Conservation (phyloP, 2,888 invertebrate species). For the Herminia tarsipennalis region DNA sequence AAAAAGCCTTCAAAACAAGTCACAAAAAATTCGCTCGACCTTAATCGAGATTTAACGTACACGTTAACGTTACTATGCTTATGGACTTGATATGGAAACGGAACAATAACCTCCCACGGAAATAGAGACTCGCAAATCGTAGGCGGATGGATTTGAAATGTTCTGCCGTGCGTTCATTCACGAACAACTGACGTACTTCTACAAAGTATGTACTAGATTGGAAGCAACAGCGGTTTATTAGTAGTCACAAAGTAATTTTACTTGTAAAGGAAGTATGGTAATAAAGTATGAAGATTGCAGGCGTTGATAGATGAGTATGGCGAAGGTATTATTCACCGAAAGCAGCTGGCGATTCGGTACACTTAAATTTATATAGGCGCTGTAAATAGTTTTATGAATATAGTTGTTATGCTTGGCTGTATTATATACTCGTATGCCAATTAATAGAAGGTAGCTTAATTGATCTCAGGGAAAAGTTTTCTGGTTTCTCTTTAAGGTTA, state of each 20-base stretch:
- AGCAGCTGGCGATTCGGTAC: not conserved
- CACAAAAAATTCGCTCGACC: conserved; percentile 30
- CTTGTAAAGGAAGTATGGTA: conserved; percentile 12
- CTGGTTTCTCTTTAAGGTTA: no score
- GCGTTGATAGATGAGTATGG: conserved; percentile 9
- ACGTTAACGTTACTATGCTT: conserved; percentile 30
- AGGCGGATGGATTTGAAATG: conserved; percentile 36
- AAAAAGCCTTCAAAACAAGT: conserved; percentile 15
- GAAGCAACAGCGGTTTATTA: conserved; percentile 7
- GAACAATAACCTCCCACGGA: conserved; percentile 60
- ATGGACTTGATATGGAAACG: conserved; percentile 50
- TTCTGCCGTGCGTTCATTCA: conserved; percentile 9
- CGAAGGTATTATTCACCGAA: not conserved
- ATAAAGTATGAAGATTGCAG: conserved; percentile 13
- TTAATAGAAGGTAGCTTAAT: no score
- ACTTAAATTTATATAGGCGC: no score
- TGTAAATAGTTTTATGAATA: no score
- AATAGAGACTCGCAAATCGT: conserved; percentile 40
- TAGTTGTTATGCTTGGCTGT: no score
- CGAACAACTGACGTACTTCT: not conserved
- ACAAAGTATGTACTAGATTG: conserved; percentile 3
- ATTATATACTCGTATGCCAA: no score
- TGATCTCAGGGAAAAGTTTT: no score
- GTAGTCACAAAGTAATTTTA: conserved; percentile 11
- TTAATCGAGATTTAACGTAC: conserved; percentile 34